These are phyloP conservation scores for Crocuta crocuta DNA, from an alignment of 2,113 vertebrate genomes.

Conservation along the genomic window DNA sequence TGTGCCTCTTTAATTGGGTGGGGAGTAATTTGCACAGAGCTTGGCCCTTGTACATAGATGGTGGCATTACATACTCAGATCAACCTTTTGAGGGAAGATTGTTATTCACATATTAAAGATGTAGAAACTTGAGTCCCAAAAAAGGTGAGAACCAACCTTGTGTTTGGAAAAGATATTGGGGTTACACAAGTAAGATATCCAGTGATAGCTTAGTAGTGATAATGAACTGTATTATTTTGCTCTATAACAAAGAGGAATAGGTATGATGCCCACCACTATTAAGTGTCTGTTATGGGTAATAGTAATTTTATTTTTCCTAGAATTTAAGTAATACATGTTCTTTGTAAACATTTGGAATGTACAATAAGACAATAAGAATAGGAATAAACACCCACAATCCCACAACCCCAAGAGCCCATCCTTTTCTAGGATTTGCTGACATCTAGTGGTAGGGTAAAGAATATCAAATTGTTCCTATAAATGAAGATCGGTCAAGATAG, in stretches of 20 bases:
- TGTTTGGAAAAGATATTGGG: background rate
- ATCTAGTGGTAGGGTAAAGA: constrained; percentile 43
- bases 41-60: background rate
- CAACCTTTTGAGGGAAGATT: background rate
- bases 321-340: background rate
- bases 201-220: background rate
- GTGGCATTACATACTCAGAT: background rate
- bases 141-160: background rate
- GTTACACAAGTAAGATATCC: background rate
- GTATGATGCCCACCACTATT: background rate
- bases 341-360: constrained; percentile 42
- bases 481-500: background rate
- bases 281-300: background rate
- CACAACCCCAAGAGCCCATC: background rate
- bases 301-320: constrained; percentile 40
- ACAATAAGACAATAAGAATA: constrained; percentile 3
- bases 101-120: background rate
- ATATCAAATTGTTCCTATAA: background rate
- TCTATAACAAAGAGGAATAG: background rate
- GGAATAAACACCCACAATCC: background rate
- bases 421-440: constrained; percentile 57
- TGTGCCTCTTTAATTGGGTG: background rate
- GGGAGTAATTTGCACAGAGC: background rate
- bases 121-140: background rate
- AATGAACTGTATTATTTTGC: constrained; percentile 15